Evolutionary conservation across 2,797 vertebrate species (phyloP).

Genomic region (Anolis apletophallus): DNA sequence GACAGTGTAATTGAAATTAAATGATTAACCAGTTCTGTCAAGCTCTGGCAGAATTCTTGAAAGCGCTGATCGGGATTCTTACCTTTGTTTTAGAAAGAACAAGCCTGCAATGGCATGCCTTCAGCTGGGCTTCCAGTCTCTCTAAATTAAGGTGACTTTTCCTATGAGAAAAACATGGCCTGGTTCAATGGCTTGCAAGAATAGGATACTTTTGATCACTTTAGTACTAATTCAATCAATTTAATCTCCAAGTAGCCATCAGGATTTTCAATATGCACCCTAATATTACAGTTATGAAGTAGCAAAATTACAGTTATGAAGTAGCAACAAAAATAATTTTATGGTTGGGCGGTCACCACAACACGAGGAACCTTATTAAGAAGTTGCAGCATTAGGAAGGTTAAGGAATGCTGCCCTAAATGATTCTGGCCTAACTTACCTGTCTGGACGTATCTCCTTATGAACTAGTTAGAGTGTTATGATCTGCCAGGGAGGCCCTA

Average conservation of each 20-base stretch:
- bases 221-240: not conserved
- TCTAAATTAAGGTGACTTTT: constrained; percentile 87
- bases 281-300: not conserved
- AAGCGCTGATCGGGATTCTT: constrained; percentile 46
- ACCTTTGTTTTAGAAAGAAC: constrained; percentile 96
- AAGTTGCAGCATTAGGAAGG: no score
- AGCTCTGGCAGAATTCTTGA: constrained; percentile 1
- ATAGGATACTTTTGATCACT: not conserved
- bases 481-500: no score
- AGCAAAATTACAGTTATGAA: no score
- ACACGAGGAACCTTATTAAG: no score
- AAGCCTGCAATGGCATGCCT: constrained; percentile 94
- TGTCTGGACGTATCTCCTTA: no score
- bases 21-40: not conserved
- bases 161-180: constrained; percentile 70
- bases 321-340: no score
- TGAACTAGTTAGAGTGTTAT: no score
- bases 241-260: not conserved
- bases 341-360: no score
- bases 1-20: not conserved
- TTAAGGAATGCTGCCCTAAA: no score
- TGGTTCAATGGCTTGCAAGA: not conserved
- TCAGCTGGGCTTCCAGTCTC: constrained; percentile 92
- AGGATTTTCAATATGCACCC: not conserved
- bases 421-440: no score